Conservation (phyloP, 2,113 vertebrate species). For the Crotalus horridus region DNA sequence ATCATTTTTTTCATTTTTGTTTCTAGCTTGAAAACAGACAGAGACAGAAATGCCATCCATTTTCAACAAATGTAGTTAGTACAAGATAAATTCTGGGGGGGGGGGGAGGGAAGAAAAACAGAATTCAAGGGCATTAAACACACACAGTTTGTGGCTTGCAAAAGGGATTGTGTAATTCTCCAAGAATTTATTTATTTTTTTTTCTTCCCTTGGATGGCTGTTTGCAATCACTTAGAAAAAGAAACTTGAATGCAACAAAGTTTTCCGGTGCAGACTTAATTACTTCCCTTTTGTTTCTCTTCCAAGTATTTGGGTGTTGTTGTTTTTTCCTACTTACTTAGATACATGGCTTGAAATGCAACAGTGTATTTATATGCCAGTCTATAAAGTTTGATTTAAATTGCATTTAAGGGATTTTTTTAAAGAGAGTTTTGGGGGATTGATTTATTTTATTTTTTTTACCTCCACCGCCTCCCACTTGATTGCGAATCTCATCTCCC, state of each 20-base stretch:
- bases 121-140: not conserved
- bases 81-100: not conserved
- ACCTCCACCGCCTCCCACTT: conserved; percentile 55
- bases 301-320: not conserved
- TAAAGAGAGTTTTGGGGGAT: not conserved
- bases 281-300: not conserved
- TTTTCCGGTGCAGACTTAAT: too few relatives aligned
- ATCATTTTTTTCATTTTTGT: not conserved
- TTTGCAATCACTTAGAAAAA: not conserved
- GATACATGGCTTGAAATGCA: not conserved
- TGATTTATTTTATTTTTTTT: not conserved
- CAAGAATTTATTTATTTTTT: not conserved
- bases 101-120: not conserved
- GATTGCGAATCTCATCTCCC: not conserved
- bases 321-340: not conserved
- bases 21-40: not conserved
- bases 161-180: not conserved
- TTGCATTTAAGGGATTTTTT: not conserved
- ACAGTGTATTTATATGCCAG: not conserved
- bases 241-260: not conserved
- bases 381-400: not conserved
- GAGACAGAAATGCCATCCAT: not conserved
- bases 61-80: not conserved
- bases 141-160: not conserved
- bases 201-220: too few relatives aligned